Evolutionary conservation across 2,113 vertebrate genomes (phyloP).

Genomic region (Crocuta crocuta): DNA sequence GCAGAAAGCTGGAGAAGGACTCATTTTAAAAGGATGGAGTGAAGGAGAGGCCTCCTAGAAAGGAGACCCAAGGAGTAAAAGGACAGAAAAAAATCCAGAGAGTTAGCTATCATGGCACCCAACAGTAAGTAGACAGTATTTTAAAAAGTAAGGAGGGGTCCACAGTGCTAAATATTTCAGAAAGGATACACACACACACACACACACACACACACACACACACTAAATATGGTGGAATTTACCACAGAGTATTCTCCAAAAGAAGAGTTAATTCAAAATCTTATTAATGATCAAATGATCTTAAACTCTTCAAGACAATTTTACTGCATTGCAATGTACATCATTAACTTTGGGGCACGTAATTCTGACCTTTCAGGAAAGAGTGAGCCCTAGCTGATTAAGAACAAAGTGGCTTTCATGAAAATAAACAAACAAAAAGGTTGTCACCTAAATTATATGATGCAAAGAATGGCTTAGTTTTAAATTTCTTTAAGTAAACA

Average conservation of each 20-base stretch:
- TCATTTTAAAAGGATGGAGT: background rate
- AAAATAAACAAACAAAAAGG: conserved; percentile 8
- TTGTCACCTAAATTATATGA: background rate
- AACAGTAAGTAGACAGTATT: background rate
- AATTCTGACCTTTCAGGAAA: background rate
- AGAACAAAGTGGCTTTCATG: background rate
- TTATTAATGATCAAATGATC: background rate
- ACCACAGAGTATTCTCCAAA: background rate
- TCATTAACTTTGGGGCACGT: background rate
- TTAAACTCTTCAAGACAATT: background rate
- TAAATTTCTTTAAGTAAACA: background rate
- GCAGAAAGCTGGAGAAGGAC: background rate
- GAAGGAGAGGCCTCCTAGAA: background rate
- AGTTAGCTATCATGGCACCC: background rate
- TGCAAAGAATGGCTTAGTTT: background rate
- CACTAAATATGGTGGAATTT: background rate
- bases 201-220: background rate
- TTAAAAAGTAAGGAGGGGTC: background rate
- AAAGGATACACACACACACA: background rate
- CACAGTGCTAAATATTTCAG: background rate
- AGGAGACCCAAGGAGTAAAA: background rate
- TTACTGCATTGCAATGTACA: background rate
- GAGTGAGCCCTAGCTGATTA: background rate
- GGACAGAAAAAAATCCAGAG: background rate
- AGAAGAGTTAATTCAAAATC: background rate